These are phyloP conservation scores for Drosophila auraria DNA, from an alignment of 1,140 invertebrate species.

Conservation along the genomic window DNA sequence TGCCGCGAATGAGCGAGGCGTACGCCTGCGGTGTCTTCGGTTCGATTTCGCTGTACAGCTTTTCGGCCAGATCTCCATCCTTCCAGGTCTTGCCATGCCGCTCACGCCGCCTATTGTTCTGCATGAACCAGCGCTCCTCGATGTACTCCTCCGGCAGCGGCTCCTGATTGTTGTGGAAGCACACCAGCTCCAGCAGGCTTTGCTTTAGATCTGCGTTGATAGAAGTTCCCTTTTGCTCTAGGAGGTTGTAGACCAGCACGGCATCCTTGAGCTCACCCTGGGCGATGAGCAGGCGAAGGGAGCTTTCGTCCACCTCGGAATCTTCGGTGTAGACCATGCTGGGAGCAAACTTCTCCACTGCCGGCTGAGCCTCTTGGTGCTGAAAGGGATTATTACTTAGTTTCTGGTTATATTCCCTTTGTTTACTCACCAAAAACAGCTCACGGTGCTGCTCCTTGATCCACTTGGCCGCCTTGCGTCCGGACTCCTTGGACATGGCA, in stretches of 20 bases:
- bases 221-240: conserved; percentile 87
- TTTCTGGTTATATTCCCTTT: background rate
- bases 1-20: conserved; percentile 90
- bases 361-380: conserved; percentile 86
- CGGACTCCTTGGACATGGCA: conserved; percentile 93
- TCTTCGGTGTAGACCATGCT: conserved; percentile 89
- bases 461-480: conserved; percentile 94
- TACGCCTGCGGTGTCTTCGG: conserved; percentile 88
- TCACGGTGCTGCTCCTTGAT: conserved; percentile 90
- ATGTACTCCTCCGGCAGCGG: conserved; percentile 88
- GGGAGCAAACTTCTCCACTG: conserved; percentile 90
- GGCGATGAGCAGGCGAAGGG: conserved; percentile 88
- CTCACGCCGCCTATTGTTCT: conserved; percentile 86
- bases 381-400: conserved; percentile 16
- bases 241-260: conserved; percentile 89
- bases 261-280: conserved; percentile 89
- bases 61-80: conserved; percentile 89
- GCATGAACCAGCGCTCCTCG: conserved; percentile 92
- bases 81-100: conserved; percentile 90
- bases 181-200: conserved; percentile 92
- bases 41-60: conserved; percentile 88
- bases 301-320: conserved; percentile 87
- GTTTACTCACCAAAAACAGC: conserved; percentile 87
- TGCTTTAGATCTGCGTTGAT: conserved; percentile 89
- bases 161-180: conserved; percentile 92